Percentiles rank a stretch among this genome's conserved stretches.
Evolutionary conservation across 2,113 vertebrate genomes (phyloP).

Genomic region (Tympanuchus pallidicinctus): DNA sequence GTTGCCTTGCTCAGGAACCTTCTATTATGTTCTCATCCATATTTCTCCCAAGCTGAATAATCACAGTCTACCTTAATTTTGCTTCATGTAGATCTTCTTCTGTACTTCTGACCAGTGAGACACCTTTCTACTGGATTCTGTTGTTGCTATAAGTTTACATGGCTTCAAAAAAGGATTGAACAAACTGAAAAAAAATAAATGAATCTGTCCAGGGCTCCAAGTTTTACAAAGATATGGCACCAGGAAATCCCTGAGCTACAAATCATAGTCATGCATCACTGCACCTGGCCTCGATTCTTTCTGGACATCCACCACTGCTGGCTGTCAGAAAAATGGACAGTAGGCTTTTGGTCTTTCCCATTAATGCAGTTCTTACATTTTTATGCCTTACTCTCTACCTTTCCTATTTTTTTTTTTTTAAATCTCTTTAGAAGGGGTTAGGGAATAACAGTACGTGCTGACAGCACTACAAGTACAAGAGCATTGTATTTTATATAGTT

Average conservation of each 20-base stretch:
- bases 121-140: no score
- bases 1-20: background rate
- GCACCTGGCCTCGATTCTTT: background rate
- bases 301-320: background rate
- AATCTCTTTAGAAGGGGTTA: background rate
- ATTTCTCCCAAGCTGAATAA: background rate
- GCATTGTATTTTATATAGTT: background rate
- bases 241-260: background rate
- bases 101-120: no score
- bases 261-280: background rate
- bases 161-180: background rate
- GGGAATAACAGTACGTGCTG: background rate
- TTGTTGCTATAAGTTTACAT: no score
- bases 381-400: background rate
- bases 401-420: background rate
- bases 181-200: background rate
- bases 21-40: background rate
- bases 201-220: background rate
- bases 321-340: background rate
- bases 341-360: background rate
- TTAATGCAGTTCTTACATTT: background rate
- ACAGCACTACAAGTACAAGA: background rate
- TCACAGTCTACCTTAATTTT: background rate
- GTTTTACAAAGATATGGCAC: background rate
- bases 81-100: no score